phyloP scores from a whole-genome alignment of 2,888 invertebrate genomes.

The Tetanocera ferruginea region DNA sequence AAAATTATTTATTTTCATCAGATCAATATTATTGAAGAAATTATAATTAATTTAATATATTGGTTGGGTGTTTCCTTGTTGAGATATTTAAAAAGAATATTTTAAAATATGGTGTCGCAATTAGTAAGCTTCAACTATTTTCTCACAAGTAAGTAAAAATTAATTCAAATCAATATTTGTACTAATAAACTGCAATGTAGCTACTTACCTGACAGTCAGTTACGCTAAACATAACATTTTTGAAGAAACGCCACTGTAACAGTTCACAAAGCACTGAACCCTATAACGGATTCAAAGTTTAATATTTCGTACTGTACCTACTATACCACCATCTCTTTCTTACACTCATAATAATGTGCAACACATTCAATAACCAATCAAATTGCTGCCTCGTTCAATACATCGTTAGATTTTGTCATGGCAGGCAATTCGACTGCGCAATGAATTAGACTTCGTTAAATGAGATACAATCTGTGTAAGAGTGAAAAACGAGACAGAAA shows the following conservation, averaged over 20 bases:
- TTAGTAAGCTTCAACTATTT: too few species aligned
- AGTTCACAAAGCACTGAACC: slow-evolving; percentile 39
- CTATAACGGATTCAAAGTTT: background rate
- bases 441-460: slow-evolving; percentile 65
- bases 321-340: slow-evolving; percentile 35
- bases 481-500: slow-evolving; percentile 26
- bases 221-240: too few species aligned
- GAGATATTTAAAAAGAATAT: too few species aligned
- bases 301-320: slow-evolving; percentile 39
- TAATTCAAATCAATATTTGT: too few species aligned
- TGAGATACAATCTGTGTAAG: slow-evolving; percentile 49
- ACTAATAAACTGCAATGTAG: too few species aligned
- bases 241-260: background rate
- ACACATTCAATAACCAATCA: slow-evolving; percentile 45
- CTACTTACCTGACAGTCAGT: too few species aligned
- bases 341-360: slow-evolving; percentile 30
- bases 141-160: too few species aligned
- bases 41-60: too few species aligned
- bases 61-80: too few species aligned
- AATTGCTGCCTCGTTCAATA: slow-evolving; percentile 13
- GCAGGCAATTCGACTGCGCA: slow-evolving; percentile 53
- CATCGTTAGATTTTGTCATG: background rate
- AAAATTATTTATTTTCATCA: too few species aligned
- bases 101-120: too few species aligned
- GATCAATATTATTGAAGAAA: too few species aligned